Evolutionary conservation across 2,888 invertebrate genomes (phyloP), one percentile per base, ranked within the genome.

Genomic region (Leucozona laternaria): DNA sequence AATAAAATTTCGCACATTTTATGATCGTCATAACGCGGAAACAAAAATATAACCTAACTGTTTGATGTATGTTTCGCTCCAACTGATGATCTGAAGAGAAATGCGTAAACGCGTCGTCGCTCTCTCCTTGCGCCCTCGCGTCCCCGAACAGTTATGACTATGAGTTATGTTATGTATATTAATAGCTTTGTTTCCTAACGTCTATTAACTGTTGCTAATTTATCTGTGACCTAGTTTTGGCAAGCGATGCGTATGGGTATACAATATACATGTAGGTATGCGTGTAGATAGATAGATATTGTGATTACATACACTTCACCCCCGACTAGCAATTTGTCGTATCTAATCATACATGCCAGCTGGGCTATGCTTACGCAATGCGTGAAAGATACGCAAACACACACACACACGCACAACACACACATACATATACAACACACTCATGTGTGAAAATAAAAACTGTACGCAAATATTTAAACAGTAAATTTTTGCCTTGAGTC

Each of bases 201-300:
- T 79, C 64, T 71, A 72, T 76, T 60, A 53, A 45, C 71, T 64
- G 22, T 22, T 40, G 60, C 37, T 60, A 40, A 60, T 71, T 80
- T 85, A 85, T 85, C 80, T 72, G 34, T 85, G 84, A 85, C 84
- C 84, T 80, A 85, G 71, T 80, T 84, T 80, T 28, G 66, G 22
- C 40, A 40, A 37, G 22, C 66, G 76, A 75, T 78, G 77, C 81
- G 77, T 73, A 73, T 58, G 57, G 66, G 45, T 31, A 48, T 17
- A 48, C n/a, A n/a, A n/a, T n/a, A n/a, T n/a, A n/a, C n/a, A n/a
- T n/a, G n/a, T n/a, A n/a, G n/a, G n/a, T n/a, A 73, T 58, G 57
- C 71, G 45, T 31, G 55, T 17, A 48, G 22, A 50, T 20, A 22
- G 22, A 22, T 53, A 53, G 28, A 40, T 57, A 28, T 43, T 17